A percentile compares a stretch with the other conserved stretches of the same genome.
Evolutionary conservation across 2,113 vertebrate species (phyloP).

Genomic region (Scolopax mira): DNA sequence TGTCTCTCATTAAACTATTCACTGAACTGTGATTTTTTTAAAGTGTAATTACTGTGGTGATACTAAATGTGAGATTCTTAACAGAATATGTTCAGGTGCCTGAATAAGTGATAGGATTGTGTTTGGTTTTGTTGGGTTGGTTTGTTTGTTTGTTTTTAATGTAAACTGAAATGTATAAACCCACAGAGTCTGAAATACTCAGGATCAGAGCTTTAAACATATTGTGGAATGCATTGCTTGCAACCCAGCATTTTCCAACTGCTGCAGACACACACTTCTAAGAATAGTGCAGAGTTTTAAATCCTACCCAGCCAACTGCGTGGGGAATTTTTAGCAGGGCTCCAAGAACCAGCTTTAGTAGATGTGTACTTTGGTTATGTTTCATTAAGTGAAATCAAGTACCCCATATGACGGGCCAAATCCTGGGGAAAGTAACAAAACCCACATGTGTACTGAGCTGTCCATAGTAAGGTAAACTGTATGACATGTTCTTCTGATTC

Average conservation of each 20-base stretch:
- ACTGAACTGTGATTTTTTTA: too few relatives aligned
- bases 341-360: neutral
- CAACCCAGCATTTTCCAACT: conserved; percentile 55
- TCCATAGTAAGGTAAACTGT: neutral
- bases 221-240: conserved; percentile 18
- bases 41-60: neutral
- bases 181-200: neutral
- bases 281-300: conserved; percentile 64
- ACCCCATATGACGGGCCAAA: neutral
- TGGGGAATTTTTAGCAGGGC: conserved; percentile 60
- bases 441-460: neutral
- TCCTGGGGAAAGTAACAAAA: neutral
- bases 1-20: too few relatives aligned
- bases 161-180: neutral
- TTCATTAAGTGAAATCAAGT: neutral
- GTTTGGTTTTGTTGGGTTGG: too few relatives aligned
- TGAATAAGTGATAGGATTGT: neutral
- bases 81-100: neutral
- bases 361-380: neutral
- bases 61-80: neutral
- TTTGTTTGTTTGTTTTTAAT: neutral
- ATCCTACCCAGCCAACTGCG: conserved; percentile 55
- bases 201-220: neutral
- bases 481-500: neutral
- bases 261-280: conserved; percentile 31